Base-by-base conservation (phyloP, 2,113 vertebrate genomes). In the Peromyscus polionotus region DNA sequence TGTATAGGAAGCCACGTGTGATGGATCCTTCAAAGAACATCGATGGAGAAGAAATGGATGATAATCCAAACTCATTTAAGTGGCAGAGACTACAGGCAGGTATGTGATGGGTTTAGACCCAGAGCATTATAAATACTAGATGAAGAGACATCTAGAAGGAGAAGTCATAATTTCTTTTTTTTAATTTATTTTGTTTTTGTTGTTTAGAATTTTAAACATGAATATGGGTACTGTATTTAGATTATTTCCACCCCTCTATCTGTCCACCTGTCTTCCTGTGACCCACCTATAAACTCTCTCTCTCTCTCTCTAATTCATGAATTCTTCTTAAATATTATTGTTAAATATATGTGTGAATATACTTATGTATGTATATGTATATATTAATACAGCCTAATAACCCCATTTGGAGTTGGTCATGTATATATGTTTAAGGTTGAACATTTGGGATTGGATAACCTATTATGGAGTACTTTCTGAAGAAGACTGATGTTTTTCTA, bases 1-100 rank as follows among this genome's bases (percentile, higher is more conserved):
- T 85, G 7, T 95, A 6, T 68, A 98, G 97, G 97, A 72, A 70
- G 9, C 20, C 72, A 31, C 48, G 5, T n/a, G 12, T 3, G 57
- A 90, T 0, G 4, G 67, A 2, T 2, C 17, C 83, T 45, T 17
- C 28, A 0, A 2, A 85, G 45, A 19, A 5, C 12, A 17, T 4
- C 0, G 2, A 9, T 65, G 26, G 1, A 57, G 48, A 12, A 77
- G 48, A 94, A 20, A 42, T 3, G 7, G 24, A 10, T 8, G 3
- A 12, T 10, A 24, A 7, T n/a, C 7, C 0, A 0, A 81, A 81
- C 16, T 93, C 81, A 31, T n/a, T 76, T 57, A 61, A 96, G 72
- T 10, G 42, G 6, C 65, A 89, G 59, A 76, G 20, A 61, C 11
- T 16, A 67, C 54, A 85, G 20, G 76, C 95, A 88, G 96, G 97